Base-by-base conservation (phyloP, 1,140 invertebrate species). In the Macrotrachela quadricornifera region DNA sequence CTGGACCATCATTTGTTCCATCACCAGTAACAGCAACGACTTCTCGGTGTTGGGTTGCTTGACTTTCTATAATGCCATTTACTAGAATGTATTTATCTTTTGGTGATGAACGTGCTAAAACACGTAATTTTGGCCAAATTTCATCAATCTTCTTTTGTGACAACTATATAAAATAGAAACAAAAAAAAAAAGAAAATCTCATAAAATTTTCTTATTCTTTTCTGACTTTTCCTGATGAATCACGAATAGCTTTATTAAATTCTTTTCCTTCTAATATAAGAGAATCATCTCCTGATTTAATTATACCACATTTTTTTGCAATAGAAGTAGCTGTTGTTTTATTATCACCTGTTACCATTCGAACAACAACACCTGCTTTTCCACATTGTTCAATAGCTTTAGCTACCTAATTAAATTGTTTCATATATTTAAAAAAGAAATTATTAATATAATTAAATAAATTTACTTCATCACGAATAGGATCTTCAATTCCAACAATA, bases 191-290 rank as follows among this genome's bases (percentile, higher is more conserved):
- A 4, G 3, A 30, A 30, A 30, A 4, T 2, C 21, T 4, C 2
- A 30, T 4, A 2, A 30, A 30, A 71, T 90, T 94, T 66, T 30
- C 8, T 30, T 30, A 71, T 90, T 94, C 65, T 30, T 30, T 30
- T 30, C 21, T 30, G n/a, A 52, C 48, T 43, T 49, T 16, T 4
- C 57, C 55, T 38, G 13, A 11, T n/a, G 46, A 36, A 41, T 57
- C 50, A 17, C 49, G 3, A 38, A 57, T 55, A 36, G 49, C 21
- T 12, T 37, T 40, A 45, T 56, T 57, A 52, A 57, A 57, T 16
- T 57, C 56, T 30, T 46, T 47, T 16, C 49, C 45, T 16, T 57
- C 56, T 16, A 57, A 49, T 13, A 57, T 46, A 15, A 57, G 42
- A 50, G 10, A 48, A 21, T 49, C 37, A 41, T 50, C 38, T 41